These are phyloP conservation scores for Dynastes maya DNA, from an alignment of 2,888 invertebrate genomes.

Conservation along the genomic window DNA sequence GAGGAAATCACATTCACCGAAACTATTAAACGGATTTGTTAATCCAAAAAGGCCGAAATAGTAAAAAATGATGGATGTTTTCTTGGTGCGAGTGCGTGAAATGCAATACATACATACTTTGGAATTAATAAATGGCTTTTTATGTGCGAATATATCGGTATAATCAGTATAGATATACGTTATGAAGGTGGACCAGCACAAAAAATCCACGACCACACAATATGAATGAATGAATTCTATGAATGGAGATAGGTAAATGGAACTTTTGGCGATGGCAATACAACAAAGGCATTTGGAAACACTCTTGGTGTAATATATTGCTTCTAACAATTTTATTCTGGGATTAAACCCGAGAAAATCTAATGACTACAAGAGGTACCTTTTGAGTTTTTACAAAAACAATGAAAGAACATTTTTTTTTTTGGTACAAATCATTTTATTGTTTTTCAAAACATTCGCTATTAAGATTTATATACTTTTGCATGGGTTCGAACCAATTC, in stretches of 20 bases:
- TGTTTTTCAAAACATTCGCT: too few species aligned
- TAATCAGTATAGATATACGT: not conserved
- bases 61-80: not conserved
- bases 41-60: slow-evolving; percentile 10
- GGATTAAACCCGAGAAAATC: too few species aligned
- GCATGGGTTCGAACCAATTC: too few species aligned
- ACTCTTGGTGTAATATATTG: too few species aligned
- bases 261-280: not conserved
- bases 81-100: not conserved
- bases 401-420: too few species aligned
- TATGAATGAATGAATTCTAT: not conserved
- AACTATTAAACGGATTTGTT: slow-evolving; percentile 22
- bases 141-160: not conserved
- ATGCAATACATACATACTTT: too few species aligned
- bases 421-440: too few species aligned
- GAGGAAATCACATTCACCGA: slow-evolving; percentile 23
- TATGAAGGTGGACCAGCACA: not conserved
- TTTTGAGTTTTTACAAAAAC: too few species aligned
- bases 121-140: not conserved
- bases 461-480: too few species aligned
- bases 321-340: too few species aligned
- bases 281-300: not conserved
- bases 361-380: too few species aligned
- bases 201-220: not conserved
- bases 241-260: not conserved